Conservation (phyloP, 2,113 vertebrate species). For the Gambusia affinis region DNA sequence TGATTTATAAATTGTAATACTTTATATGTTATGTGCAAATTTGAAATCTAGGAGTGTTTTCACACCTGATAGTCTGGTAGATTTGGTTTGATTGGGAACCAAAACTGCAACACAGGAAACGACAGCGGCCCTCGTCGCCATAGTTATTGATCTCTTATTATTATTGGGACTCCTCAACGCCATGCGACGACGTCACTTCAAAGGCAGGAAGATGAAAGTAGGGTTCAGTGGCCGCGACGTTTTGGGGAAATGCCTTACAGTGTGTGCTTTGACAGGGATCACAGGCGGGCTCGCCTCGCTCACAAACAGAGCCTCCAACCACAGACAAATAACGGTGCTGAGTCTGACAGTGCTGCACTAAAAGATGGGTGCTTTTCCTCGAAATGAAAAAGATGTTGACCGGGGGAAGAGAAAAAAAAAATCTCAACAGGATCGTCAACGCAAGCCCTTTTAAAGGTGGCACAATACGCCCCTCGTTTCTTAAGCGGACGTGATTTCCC, state of each 20-base stretch:
- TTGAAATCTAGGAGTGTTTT: no score
- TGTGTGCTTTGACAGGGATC: not conserved
- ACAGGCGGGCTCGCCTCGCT: not conserved
- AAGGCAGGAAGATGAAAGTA: not conserved
- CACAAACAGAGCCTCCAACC: not conserved
- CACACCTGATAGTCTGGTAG: no score
- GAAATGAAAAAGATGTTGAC: not conserved
- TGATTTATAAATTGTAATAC: not conserved
- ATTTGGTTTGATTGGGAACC: no score
- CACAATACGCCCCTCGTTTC: not conserved
- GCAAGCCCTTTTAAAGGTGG: not conserved
- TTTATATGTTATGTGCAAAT: not conserved
- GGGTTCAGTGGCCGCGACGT: not conserved
- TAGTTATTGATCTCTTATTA: not conserved
- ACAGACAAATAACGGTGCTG: not conserved
- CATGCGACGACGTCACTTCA: not conserved
- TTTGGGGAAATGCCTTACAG: not conserved
- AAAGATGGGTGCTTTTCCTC: not conserved
- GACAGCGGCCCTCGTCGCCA: not conserved
- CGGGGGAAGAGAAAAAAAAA: not conserved
- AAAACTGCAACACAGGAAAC: no score
- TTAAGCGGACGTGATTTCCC: not conserved
- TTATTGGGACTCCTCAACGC: not conserved
- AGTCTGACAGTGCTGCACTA: not conserved
- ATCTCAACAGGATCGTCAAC: not conserved